A percentile compares a stretch with the other conserved stretches of the same genome.
Conservation (phyloP, 2,888 invertebrate genomes). For the Ypsolopha sequella region DNA sequence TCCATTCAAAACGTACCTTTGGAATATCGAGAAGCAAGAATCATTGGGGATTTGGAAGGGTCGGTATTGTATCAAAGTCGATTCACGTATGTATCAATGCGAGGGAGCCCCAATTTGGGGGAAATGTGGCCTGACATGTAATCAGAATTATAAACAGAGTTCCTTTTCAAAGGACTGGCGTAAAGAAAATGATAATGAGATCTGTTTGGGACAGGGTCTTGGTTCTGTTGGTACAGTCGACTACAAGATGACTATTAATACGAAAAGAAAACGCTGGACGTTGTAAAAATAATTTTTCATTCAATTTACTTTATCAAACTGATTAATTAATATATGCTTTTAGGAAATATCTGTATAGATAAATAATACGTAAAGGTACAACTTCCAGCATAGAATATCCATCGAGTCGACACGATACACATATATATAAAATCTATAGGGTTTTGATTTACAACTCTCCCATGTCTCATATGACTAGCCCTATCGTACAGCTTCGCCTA, state of each 20-base stretch:
- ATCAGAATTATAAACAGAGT: background rate
- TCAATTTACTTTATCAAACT: background rate
- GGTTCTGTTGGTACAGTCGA: background rate
- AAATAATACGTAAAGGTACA: too few species aligned
- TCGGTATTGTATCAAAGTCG: too few species aligned
- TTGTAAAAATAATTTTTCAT: background rate
- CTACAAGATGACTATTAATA: background rate
- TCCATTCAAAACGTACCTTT: too few species aligned
- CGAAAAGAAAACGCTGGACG: background rate
- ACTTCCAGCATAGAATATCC: too few species aligned
- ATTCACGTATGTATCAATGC: background rate
- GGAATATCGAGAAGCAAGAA: too few species aligned
- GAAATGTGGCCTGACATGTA: background rate
- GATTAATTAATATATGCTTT: too few species aligned
- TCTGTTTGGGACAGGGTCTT: background rate
- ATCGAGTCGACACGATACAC: too few species aligned
- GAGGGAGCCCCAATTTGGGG: background rate
- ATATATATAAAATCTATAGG: too few species aligned
- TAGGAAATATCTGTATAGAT: too few species aligned
- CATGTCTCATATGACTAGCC: too few species aligned
- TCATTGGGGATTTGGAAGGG: too few species aligned
- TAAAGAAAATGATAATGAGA: background rate
- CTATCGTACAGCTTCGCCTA: background rate
- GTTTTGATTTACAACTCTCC: too few species aligned
- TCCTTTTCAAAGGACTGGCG: background rate